Base-by-base conservation (phyloP, 2,888 invertebrate species). In the Drosophila yooni region DNA sequence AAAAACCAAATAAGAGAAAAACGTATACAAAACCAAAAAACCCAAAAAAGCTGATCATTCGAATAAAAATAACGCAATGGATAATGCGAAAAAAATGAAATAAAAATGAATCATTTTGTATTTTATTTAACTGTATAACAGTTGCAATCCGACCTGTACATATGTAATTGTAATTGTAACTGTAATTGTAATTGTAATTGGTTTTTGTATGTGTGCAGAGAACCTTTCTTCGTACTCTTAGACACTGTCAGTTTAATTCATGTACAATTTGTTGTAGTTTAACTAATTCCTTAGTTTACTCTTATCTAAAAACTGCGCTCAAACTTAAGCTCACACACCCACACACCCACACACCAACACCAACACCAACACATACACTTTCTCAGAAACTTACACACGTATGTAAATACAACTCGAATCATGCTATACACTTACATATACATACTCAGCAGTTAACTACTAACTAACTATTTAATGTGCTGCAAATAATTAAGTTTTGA, bases 151-250 rank as follows among this genome's bases (percentile, higher is more conserved):
- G 71, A 76, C 51, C 76, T 78, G 78, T 78, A 78, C 79, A 78
- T 78, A 78, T 75, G 71, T 75, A 79, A 65, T 62, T 57, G 36
- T 63, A 53, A 52, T 43, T 33, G 31, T 31, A 31, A 31, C 0
- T n/a, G 36, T 59, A 63, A 63, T 63, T 61, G 68, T 69, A 70
- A 67, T 79, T 79, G 54, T 75, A 78, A 78, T 78, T 78, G 78
- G 78, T 78, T 78, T 78, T 78, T 79, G 78, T 79, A 78, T 79
- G 78, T 78, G 71, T 65, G 78, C 78, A 79, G 65, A 68, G 29
- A 75, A 70, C 34, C 63, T 78, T 79, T 78, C 78, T 79, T 71
- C 68, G 70, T 75, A 78, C 61, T 78, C 67, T 67, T 70, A 74
- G 74, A 63, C 64, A 74, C 59, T 62, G 79, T 79, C 75, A 75